Conservation (phyloP, 2,797 vertebrate genomes). For the Xerus rutilus region DNA sequence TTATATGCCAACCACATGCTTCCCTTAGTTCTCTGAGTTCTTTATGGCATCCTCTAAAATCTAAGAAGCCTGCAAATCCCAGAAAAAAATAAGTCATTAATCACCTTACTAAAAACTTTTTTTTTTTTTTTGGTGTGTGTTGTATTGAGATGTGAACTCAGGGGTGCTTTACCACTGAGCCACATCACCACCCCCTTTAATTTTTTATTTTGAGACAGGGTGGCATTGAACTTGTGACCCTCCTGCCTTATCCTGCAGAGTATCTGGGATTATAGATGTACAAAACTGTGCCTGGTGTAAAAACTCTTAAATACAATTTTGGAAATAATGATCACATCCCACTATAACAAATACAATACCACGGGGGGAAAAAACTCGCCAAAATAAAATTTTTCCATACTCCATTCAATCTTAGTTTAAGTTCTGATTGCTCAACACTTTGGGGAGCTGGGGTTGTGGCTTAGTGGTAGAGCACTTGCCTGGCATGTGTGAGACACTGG, state of each 20-base stretch:
- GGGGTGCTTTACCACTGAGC: too few relatives aligned
- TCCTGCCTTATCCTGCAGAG: too few relatives aligned
- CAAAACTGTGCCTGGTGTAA: too few relatives aligned
- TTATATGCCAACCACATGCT: not conserved
- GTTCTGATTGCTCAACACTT: not conserved
- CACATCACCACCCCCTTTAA: too few relatives aligned
- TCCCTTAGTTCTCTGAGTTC: not conserved
- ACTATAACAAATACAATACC: not conserved
- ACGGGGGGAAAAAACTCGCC: not conserved
- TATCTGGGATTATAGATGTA: too few relatives aligned
- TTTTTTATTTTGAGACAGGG: too few relatives aligned
- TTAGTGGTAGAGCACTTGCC: too few relatives aligned
- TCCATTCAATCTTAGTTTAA: not conserved
- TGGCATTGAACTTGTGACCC: too few relatives aligned
- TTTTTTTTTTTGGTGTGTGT: too few relatives aligned
- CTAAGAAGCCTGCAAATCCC: slow-evolving; percentile 7
- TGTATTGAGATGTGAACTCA: too few relatives aligned
- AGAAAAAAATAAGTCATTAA: slow-evolving; percentile 15
- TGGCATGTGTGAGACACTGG: too few relatives aligned
- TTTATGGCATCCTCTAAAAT: not conserved
- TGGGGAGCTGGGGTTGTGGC: too few relatives aligned
- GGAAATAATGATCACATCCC: slow-evolving; percentile 26
- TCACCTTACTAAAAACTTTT: slow-evolving; percentile 16
- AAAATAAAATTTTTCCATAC: slow-evolving; percentile 12
- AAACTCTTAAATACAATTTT: slow-evolving; percentile 12